phyloP scores from a whole-genome alignment of 2,888 invertebrate genomes.

The Digitonthophagus gazella region DNA sequence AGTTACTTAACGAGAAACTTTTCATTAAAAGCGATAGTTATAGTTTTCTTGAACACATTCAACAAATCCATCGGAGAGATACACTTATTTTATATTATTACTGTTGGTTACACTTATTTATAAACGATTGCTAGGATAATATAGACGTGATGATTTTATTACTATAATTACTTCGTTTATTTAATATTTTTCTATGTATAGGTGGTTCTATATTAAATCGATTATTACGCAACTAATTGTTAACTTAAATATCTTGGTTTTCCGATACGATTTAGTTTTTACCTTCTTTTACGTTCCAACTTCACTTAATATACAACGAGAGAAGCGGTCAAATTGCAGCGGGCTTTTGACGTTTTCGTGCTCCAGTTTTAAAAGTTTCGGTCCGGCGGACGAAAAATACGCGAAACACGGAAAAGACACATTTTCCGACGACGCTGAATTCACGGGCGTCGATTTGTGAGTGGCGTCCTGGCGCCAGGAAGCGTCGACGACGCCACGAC shows the following conservation, averaged over 20 bases:
- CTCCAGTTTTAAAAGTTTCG: conserved; percentile 30
- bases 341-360: conserved; percentile 1
- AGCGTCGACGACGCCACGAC: conserved; percentile 36
- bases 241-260: background rate
- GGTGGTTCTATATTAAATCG: background rate
- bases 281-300: background rate
- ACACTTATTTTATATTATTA: too few species aligned
- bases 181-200: background rate
- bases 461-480: conserved; percentile 45
- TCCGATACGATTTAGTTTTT: background rate
- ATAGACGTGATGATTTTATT: background rate
- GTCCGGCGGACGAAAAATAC: conserved; percentile 40
- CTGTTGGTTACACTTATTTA: background rate
- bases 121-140: background rate
- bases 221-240: background rate
- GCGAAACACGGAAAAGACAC: conserved; percentile 37
- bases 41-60: background rate
- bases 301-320: background rate
- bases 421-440: conserved; percentile 38
- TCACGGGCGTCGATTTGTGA: conserved; percentile 39
- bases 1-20: background rate
- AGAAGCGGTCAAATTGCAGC: background rate
- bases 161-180: background rate
- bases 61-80: background rate
- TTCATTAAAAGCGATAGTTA: background rate